Evolutionary conservation across 2,888 invertebrate genomes (phyloP).

Genomic region (Thereva unica): DNA sequence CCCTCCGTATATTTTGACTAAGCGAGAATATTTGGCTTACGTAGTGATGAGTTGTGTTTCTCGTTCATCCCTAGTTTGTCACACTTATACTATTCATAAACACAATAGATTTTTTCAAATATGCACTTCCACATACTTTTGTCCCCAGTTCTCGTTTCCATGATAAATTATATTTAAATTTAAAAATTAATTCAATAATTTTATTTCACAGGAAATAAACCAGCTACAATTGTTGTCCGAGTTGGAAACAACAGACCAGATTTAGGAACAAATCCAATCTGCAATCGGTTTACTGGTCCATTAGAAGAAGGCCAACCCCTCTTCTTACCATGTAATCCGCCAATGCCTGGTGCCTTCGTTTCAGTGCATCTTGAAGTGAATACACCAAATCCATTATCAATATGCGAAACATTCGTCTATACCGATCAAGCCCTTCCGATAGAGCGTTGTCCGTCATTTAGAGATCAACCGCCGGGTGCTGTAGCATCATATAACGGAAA

Average conservation of each 20-base stretch:
- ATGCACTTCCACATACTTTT: too few relatives aligned
- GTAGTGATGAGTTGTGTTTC: too few relatives aligned
- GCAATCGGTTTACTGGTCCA: conserved; percentile 85
- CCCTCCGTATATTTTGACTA: too few relatives aligned
- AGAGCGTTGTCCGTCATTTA: conserved; percentile 88
- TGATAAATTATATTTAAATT: too few relatives aligned
- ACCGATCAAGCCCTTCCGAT: conserved; percentile 90
- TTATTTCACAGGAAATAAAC: conserved; percentile 67
- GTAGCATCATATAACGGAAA: conserved; percentile 93
- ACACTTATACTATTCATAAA: too few relatives aligned
- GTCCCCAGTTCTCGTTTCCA: too few relatives aligned
- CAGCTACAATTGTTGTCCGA: conserved; percentile 84
- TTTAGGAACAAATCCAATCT: conserved; percentile 87
- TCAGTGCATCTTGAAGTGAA: conserved; percentile 85
- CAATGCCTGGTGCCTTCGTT: conserved; percentile 94
- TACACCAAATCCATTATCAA: conserved; percentile 75
- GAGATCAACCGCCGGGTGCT: conserved; percentile 90
- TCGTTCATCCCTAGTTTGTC: too few relatives aligned
- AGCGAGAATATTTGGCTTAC: too few relatives aligned
- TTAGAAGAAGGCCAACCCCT: conserved; percentile 88
- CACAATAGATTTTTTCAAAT: too few relatives aligned
- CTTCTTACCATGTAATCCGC: conserved; percentile 90
- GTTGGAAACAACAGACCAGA: conserved; percentile 93
- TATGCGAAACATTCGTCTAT: conserved; percentile 93
- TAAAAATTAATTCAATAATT: background rate